Conservation (phyloP, 2,113 vertebrate genomes). For the Rafetus swinhoei region DNA sequence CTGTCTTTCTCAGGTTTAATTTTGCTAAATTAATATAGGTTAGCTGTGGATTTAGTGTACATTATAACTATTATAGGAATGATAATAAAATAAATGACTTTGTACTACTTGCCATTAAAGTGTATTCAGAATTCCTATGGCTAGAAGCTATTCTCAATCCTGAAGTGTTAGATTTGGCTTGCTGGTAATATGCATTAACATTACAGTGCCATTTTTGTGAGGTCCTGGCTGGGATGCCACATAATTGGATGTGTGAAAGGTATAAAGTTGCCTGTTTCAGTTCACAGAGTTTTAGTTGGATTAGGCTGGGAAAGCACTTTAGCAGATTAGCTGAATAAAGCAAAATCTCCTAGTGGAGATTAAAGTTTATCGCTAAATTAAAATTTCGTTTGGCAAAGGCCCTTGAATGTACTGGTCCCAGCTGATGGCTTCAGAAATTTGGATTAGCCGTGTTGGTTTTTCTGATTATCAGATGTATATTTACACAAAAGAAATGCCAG, state of each 20-base stretch:
- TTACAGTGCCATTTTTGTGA: background rate
- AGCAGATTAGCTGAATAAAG: background rate
- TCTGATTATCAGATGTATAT: background rate
- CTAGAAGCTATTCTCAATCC: background rate
- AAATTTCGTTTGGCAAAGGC: background rate
- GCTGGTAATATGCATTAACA: accelerated
- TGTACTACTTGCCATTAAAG: background rate
- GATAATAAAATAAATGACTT: background rate
- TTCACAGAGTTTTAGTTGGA: background rate
- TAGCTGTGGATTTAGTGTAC: background rate
- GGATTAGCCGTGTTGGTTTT: background rate
- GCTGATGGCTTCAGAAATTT: background rate
- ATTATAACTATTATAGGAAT: background rate
- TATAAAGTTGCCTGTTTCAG: background rate
- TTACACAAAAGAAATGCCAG: background rate
- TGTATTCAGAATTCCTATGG: background rate
- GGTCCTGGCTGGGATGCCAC: background rate
- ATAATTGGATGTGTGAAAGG: background rate
- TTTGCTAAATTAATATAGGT: background rate
- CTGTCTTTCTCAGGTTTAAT: background rate
- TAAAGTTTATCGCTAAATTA: background rate
- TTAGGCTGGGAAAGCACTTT: background rate
- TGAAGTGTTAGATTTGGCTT: conserved; percentile 40
- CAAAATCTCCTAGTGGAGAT: background rate
- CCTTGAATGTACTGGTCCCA: background rate